Evolutionary conservation across 1,140 invertebrate genomes (phyloP).

Genomic region (Cydia fagiglandana): DNA sequence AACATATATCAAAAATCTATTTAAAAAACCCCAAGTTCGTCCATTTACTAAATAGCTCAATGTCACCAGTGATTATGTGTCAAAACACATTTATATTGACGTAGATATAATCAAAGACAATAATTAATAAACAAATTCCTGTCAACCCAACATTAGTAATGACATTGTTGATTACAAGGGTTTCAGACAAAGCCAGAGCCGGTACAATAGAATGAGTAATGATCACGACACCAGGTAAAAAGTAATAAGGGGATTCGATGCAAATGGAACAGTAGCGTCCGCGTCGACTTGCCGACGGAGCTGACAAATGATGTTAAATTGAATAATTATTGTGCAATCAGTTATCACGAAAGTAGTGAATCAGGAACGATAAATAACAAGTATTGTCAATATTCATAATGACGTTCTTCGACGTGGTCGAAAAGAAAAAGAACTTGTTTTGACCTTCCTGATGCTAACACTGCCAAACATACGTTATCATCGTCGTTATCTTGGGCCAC

Average conservation of each 20-base stretch:
- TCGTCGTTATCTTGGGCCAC: too few species aligned
- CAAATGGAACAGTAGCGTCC: conserved; percentile 73
- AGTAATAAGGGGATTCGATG: conserved; percentile 66
- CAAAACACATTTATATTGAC: neutral
- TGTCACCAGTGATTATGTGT: neutral
- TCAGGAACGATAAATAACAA: conserved; percentile 36
- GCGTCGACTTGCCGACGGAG: conserved; percentile 68
- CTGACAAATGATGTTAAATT: conserved; percentile 74
- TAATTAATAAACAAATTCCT: conserved; percentile 35
- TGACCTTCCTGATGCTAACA: too few species aligned
- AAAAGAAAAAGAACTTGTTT: too few species aligned
- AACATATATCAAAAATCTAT: too few species aligned
- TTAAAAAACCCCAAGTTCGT: too few species aligned
- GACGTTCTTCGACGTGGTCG: neutral
- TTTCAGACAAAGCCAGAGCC: conserved; percentile 49
- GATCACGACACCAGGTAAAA: conserved; percentile 66
- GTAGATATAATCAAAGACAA: conserved; percentile 9
- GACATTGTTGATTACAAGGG: conserved; percentile 47
- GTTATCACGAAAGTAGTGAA: conserved; percentile 52
- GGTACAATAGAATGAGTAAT: conserved; percentile 71
- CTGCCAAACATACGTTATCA: too few species aligned
- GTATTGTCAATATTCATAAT: neutral
- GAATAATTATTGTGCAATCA: conserved; percentile 67
- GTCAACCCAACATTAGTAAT: conserved; percentile 37
- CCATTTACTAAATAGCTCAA: too few species aligned